These are phyloP conservation scores for Mus pahari DNA, from an alignment of 2,113 vertebrate genomes.

Conservation along the genomic window DNA sequence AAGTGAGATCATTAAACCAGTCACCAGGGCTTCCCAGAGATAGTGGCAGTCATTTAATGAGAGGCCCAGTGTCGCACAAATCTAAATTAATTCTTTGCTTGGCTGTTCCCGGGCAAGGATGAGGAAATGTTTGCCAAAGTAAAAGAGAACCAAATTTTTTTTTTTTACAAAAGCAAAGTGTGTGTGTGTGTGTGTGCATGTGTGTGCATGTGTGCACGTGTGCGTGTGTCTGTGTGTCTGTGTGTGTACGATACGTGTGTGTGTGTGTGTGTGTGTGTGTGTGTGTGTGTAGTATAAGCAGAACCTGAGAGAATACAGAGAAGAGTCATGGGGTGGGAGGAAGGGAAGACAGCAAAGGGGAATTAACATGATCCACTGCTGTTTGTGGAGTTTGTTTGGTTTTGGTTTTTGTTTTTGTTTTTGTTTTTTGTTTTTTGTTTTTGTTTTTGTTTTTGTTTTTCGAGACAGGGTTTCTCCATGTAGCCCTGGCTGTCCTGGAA, in stretches of 20 bases:
- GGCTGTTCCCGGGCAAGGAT: neutral
- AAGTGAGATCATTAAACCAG: neutral
- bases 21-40: neutral
- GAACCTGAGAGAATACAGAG: neutral
- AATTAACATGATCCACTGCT: accelerated
- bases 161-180: conserved; percentile 10
- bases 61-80: conserved; percentile 13
- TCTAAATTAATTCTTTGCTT: conserved; percentile 73
- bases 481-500: no score
- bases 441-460: no score
- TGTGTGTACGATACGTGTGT: no score
- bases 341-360: accelerated
- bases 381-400: no score
- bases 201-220: no score
- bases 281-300: neutral
- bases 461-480: no score
- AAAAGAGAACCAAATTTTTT: conserved; percentile 50
- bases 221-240: no score
- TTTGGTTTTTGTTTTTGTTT: no score
- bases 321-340: neutral
- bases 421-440: no score
- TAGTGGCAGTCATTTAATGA: conserved; percentile 32
- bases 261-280: no score
- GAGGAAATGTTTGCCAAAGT: conserved; percentile 4
- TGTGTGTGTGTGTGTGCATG: accelerated